Evolutionary conservation across 2,113 vertebrate genomes (phyloP), one percentile per base, ranked within the genome.

Genomic region (Laticauda colubrina): DNA sequence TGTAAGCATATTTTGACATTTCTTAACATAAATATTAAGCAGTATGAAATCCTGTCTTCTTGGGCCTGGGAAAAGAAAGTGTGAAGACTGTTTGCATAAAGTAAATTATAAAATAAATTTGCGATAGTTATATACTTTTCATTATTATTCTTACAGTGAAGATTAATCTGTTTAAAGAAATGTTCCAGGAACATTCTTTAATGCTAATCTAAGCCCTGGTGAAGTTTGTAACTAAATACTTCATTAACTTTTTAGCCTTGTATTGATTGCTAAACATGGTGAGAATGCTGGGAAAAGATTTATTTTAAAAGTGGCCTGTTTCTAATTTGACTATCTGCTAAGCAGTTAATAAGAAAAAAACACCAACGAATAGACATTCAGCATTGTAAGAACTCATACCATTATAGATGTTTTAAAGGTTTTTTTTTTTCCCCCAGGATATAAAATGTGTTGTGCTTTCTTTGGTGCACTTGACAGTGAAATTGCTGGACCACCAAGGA

Each of bases 381-480:
- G 1, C 54, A 53, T 55, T n/a, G 29, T 55, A 0, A 0, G 57
- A 92, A 48, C 85, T 90, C 9, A 0, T n/a, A 94, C 93, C 89
- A 29, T 87, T 81, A 91, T 57, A 81, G 57, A 54, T 43, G 89
- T 87, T 53, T 87, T 54, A 53, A 53, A 29, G 1, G 45, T 1
- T 26, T 2, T 69, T 5, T 18, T 92, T 43, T 86, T 59, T 51
- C 69, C 5, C 34, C 11, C 24, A 61, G 54, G 0, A 51, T 91
- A 85, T 85, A 39, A 29, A 91, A 61, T 91, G 55, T 54, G 0
- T 93, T 93, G 93, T 21, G 93, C 57, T 95, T 95, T 94, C 55
- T 91, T 3, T 88, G 6, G 0, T 26, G 85, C 87, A 53, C 39
- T 89, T 85, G 51, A 53, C 59, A 95, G 88, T 91, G 4, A 90